Base-by-base conservation (phyloP, 2,113 vertebrate species). In the Pholis gunnellus region DNA sequence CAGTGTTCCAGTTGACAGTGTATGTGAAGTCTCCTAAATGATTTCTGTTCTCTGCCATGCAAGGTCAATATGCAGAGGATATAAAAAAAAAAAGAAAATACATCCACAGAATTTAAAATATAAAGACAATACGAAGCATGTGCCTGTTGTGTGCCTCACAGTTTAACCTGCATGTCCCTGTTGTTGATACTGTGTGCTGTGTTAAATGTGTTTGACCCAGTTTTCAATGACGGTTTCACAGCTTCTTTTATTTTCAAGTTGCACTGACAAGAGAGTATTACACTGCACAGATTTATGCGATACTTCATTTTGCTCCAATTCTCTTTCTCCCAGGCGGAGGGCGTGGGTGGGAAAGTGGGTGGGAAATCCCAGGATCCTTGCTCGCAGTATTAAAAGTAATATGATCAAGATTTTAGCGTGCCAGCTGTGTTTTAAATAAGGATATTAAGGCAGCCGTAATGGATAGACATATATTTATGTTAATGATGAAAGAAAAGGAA, bases 141-240 rank as follows among this genome's bases (percentile, higher is more conserved):
- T 17, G 46, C 34, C 38, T 64, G 46, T 54, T 76, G 69, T 81
- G 70, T 46, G 61, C 42, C 15, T 84, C 72, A 46, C 66, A 83
- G 27, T 90, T 87, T 84, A 85, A 89, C 78, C 87, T 86, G 79
- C 80, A 87, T 71, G 79, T 83, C 79, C 67, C 66, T 75, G 34
- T 59, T 88, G 71, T 82, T 71, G 78, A 87, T 56, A 80, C 44
- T 27, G 65, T 69, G 82, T 50, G 52, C 76, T 3, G 36, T 59
- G 82, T 75, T 59, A 90, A 90, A 93, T 80, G 69, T 87, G 85
- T 89, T 85, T 87, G 91, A 91, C 88, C 92, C 72, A 91, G 70
- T 94, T 94, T 87, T 83, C 67, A 68, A 81, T 86, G 79, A 87
- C 89, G 80, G 38, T 74, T 89, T 88, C 82, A 72, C 78, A 73